Evolutionary conservation across 2,888 invertebrate species (phyloP).

Genomic region (Biston stratarius): DNA sequence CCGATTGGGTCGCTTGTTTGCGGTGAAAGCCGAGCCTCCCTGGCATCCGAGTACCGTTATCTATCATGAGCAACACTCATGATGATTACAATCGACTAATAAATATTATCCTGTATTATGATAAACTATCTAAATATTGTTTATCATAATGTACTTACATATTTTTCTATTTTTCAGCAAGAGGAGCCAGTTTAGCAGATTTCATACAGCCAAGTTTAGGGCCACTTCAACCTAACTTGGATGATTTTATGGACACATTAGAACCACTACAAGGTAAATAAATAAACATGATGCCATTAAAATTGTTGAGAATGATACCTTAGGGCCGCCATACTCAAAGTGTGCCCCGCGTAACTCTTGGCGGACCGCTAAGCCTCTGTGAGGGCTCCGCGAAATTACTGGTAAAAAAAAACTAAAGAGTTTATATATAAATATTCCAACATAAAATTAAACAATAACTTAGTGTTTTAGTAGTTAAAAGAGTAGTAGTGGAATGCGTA

Average conservation of each 20-base stretch:
- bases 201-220: constrained; percentile 99
- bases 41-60: constrained; percentile 17
- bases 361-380: too few relatives aligned
- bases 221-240: constrained; percentile 98
- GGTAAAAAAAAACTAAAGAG: too few relatives aligned
- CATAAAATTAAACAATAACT: too few relatives aligned
- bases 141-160: constrained; percentile 9
- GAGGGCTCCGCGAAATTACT: too few relatives aligned
- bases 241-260: constrained; percentile 97
- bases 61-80: constrained; percentile 33
- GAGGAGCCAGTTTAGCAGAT: constrained; percentile 95
- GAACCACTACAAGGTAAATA: constrained; percentile 92
- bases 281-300: background rate
- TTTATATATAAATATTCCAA: too few relatives aligned
- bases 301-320: background rate
- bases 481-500: too few relatives aligned
- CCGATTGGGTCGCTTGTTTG: constrained; percentile 19
- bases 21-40: constrained; percentile 32
- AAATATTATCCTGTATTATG: constrained; percentile 27
- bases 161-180: constrained; percentile 85
- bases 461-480: too few relatives aligned
- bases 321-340: too few relatives aligned
- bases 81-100: constrained; percentile 30
- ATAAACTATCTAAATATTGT: constrained; percentile 32
- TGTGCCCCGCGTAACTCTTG: too few relatives aligned